Evolutionary conservation across 2,113 vertebrate species (phyloP).

Genomic region (Amphiprion percula): DNA sequence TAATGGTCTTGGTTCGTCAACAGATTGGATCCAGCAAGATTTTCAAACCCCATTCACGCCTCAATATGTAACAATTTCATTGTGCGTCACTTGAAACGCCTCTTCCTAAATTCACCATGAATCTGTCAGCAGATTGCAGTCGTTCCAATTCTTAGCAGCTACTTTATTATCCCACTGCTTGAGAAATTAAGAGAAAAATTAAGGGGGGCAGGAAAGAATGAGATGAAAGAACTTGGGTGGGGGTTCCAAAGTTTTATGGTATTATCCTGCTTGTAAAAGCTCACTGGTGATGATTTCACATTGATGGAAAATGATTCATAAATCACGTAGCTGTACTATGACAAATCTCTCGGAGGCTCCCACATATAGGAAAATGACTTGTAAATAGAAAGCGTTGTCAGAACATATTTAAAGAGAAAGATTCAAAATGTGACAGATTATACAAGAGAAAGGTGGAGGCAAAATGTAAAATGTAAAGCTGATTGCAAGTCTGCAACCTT

Average conservation of each 20-base stretch:
- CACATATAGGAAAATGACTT: constrained; percentile 27
- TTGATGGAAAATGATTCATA: constrained; percentile 68
- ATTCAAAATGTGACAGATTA: neutral
- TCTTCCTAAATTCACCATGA: constrained; percentile 65
- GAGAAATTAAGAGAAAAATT: constrained; percentile 53
- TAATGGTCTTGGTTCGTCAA: constrained; percentile 64
- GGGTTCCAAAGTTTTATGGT: constrained; percentile 45
- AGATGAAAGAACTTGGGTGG: constrained; percentile 59
- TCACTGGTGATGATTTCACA: constrained; percentile 66
- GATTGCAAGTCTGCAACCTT: too few relatives aligned
- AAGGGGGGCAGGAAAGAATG: constrained; percentile 28
- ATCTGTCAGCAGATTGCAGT: constrained; percentile 68
- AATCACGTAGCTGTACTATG: constrained; percentile 52
- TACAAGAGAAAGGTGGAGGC: neutral
- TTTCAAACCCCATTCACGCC: constrained; percentile 49
- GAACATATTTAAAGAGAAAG: constrained; percentile 1
- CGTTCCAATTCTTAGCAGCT: constrained; percentile 50
- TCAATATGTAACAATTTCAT: constrained; percentile 65
- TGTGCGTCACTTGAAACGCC: constrained; percentile 62
- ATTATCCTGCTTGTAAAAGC: constrained; percentile 65
- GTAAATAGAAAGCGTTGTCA: constrained; percentile 22
- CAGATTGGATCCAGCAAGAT: constrained; percentile 56
- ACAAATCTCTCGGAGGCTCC: constrained; percentile 25
- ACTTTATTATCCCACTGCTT: constrained; percentile 49
- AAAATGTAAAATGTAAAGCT: neutral